Base-by-base conservation (phyloP, 1,140 invertebrate species). In the Tetragonula clypearis region DNA sequence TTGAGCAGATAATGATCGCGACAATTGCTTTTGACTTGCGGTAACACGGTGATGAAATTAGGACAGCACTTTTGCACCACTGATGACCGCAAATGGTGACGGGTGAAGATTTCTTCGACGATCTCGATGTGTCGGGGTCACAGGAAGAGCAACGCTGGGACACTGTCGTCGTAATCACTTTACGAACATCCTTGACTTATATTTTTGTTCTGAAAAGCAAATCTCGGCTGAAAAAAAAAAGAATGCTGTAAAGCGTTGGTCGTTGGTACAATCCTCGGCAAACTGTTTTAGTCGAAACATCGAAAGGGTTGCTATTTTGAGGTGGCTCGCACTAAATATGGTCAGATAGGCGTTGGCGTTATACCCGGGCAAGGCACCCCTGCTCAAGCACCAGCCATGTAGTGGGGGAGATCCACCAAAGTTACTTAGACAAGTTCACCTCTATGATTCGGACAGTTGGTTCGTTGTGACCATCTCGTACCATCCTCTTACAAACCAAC, bases 371-470 rank as follows among this genome's bases (percentile, higher is more conserved):
- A 89, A 87, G 86, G 89, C 92, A 94, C 91, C 92, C 92, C 91
- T 91, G 90, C 90, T 92, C 88, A 88, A 78, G 86, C 90, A 88
- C 71, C 76, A 71, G 56, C 9, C 9, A 21, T n/a, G 71, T 88
- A 88, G 93, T 94, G 94, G 94, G 94, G 94, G 91, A 87, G 83
- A 91, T 87, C 84, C 77, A 82, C 85, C 89, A 93, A 94, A 95
- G 93, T 94, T 95, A 95, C 94, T 95, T 95, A 95, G 94, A 91
- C 86, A 95, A 94, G 93, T 94, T 93, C 93, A 92, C 88, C 84
- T 93, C 92, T 92, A 94, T 91, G 80, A 91, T 88, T 94, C 91
- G 91, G 92, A 93, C 94, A 95, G 94, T 95, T 95, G 94, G 94
- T 95, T 94, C 91, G 79, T 92, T 72, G 93, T 94, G 91, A 94